A percentile compares a stretch with the other conserved stretches of the same genome.
Conservation (phyloP, 2,888 invertebrate genomes). For the Torymus tubicola region DNA sequence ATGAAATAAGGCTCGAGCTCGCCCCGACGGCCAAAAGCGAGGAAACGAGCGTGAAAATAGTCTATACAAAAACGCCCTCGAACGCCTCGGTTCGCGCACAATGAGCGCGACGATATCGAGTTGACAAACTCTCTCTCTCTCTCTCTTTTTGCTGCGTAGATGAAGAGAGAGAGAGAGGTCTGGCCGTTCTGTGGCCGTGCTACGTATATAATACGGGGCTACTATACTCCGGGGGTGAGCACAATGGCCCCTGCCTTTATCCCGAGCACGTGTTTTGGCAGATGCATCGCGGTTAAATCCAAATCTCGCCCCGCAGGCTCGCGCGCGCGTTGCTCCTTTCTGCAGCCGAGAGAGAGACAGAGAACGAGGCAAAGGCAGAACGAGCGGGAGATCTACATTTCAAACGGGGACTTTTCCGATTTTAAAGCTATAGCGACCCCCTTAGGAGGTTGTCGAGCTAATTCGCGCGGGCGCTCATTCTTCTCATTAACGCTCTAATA, state of each 20-base stretch:
- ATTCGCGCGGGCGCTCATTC: not conserved
- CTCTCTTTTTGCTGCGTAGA: not conserved
- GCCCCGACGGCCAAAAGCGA: not conserved
- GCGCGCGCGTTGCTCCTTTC: not conserved
- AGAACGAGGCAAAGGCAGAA: too few relatives aligned
- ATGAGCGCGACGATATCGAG: constrained; percentile 34
- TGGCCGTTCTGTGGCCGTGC: too few relatives aligned
- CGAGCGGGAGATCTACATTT: constrained; percentile 36
- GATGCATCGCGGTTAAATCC: constrained; percentile 55
- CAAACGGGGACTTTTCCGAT: constrained; percentile 41
- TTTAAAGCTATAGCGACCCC: constrained; percentile 29
- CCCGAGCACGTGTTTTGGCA: constrained; percentile 60
- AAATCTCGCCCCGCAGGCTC: constrained; percentile 53
- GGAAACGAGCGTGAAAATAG: constrained; percentile 25
- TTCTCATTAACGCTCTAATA: constrained; percentile 49
- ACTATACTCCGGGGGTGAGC: not conserved
- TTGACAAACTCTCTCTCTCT: constrained; percentile 43
- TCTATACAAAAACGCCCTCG: not conserved
- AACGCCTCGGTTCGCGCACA: constrained; percentile 25
- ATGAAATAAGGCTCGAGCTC: too few relatives aligned
- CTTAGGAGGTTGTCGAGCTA: not conserved
- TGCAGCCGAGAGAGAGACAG: not conserved
- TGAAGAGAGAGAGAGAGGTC: too few relatives aligned
- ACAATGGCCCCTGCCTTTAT: constrained; percentile 54
- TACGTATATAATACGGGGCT: too few relatives aligned